Percentiles rank a stretch among this genome's conserved stretches.
phyloP scores from a whole-genome alignment of 2,888 invertebrate genomes.

The Drosophila atripex region DNA sequence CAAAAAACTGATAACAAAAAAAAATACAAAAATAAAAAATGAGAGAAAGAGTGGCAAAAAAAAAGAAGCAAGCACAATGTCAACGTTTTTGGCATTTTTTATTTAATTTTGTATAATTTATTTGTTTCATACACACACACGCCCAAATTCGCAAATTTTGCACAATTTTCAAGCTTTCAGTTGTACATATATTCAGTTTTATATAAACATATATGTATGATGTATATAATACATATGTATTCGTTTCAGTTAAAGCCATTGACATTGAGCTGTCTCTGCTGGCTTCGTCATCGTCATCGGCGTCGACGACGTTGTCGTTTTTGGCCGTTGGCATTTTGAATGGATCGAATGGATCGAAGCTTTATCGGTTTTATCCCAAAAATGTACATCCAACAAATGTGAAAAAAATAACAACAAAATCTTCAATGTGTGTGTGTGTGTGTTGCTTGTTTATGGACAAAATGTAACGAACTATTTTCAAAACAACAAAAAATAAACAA shows the following conservation, averaged over 20 bases:
- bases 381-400: conserved; percentile 64
- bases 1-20: neutral
- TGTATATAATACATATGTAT: conserved; percentile 6
- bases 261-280: conserved; percentile 70
- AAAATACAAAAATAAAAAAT: conserved; percentile 18
- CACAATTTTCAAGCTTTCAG: conserved; percentile 17
- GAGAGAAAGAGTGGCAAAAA: conserved; percentile 9
- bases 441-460: conserved; percentile 50
- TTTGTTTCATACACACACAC: conserved; percentile 43
- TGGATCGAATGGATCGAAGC: conserved; percentile 38
- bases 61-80: conserved; percentile 28
- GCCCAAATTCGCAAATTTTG: conserved; percentile 15
- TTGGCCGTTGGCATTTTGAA: conserved; percentile 71
- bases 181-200: neutral
- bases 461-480: conserved; percentile 64
- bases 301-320: conserved; percentile 50
- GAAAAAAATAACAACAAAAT: conserved; percentile 15
- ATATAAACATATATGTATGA: conserved; percentile 2
- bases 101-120: conserved; percentile 66
- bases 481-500: conserved; percentile 12
- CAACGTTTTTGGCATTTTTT: conserved; percentile 56
- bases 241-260: conserved; percentile 55
- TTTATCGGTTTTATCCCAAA: conserved; percentile 48
- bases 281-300: neutral
- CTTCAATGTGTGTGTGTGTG: conserved; percentile 1